Evolutionary conservation across 1,140 invertebrate species (phyloP).

Genomic region (Drosophila bifasciata): DNA sequence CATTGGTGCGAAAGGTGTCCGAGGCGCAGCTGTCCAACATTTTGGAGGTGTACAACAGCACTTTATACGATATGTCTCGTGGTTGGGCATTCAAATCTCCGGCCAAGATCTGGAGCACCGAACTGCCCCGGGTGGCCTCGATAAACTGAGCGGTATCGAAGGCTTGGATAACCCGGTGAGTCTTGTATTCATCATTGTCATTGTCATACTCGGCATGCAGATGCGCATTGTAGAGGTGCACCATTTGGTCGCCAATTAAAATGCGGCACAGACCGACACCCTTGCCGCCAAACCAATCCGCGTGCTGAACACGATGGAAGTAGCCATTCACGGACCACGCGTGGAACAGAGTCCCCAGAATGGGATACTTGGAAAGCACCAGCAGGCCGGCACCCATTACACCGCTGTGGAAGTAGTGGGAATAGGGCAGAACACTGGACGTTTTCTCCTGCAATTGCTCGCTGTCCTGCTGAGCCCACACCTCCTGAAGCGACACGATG

Average conservation of each 20-base stretch:
- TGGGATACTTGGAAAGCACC: constrained; percentile 94
- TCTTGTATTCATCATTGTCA: constrained; percentile 93
- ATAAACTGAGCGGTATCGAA: constrained; percentile 98
- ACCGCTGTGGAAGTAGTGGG: constrained; percentile 98
- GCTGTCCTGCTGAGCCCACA: constrained; percentile 92
- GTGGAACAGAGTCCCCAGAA: constrained; percentile 95
- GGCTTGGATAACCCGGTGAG: constrained; percentile 95
- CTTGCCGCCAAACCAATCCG: constrained; percentile 99
- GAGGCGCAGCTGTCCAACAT: constrained; percentile 85
- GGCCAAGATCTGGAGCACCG: constrained; percentile 93
- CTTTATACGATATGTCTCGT: constrained; percentile 92
- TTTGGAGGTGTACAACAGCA: constrained; percentile 79
- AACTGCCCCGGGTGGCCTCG: constrained; percentile 90
- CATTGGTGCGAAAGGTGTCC: constrained; percentile 88
- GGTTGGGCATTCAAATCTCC: constrained; percentile 97
- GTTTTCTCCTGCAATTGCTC: constrained; percentile 88
- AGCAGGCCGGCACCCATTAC: constrained; percentile 96
- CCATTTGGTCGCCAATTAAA: constrained; percentile 87
- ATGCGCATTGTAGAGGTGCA: constrained; percentile 95
- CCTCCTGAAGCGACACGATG: constrained; percentile 96
- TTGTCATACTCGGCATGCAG: constrained; percentile 97
- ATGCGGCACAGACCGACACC: constrained; percentile 95
- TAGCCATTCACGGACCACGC: constrained; percentile 98
- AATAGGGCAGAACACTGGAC: constrained; percentile 88
- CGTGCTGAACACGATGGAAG: constrained; percentile 97